Evolutionary conservation across 2,797 vertebrate genomes (phyloP).

Genomic region (Acipenser oxyrinchus): DNA sequence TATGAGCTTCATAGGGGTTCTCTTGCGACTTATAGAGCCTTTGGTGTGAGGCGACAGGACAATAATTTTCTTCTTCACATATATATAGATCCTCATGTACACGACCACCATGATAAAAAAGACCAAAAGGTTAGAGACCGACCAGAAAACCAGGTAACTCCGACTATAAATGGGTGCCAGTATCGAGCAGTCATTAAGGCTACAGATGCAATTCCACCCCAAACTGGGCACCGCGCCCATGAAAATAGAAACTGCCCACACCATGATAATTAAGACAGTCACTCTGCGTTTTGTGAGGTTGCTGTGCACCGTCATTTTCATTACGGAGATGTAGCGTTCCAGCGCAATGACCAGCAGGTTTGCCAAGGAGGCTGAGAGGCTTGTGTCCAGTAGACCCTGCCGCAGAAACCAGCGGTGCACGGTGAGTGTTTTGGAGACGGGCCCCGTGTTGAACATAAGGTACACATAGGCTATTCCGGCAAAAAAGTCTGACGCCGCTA

Average conservation of each 20-base stretch:
- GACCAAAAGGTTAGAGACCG: conserved; percentile 75
- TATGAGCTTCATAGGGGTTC: conserved; percentile 88
- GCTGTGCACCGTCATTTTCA: conserved; percentile 87
- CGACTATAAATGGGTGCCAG: conserved; percentile 88
- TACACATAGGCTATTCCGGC: conserved; percentile 92
- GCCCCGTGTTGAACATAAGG: conserved; percentile 92
- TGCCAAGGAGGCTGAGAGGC: conserved; percentile 83
- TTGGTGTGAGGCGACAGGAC: conserved; percentile 72
- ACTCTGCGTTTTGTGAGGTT: conserved; percentile 89
- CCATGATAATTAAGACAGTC: conserved; percentile 76
- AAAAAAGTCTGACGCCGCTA: conserved; percentile 91
- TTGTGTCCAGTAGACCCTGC: conserved; percentile 85
- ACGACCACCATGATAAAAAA: conserved; percentile 88
- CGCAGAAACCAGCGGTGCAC: conserved; percentile 85
- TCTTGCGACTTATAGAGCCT: conserved; percentile 81
- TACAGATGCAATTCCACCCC: conserved; percentile 95
- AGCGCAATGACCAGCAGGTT: conserved; percentile 89
- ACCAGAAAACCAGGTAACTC: conserved; percentile 94
- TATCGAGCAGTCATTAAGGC: conserved; percentile 72
- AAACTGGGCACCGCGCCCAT: conserved; percentile 88
- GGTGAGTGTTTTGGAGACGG: conserved; percentile 64
- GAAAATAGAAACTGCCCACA: conserved; percentile 86
- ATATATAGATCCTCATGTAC: conserved; percentile 86
- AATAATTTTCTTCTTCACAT: conserved; percentile 82
- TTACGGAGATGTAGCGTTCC: conserved; percentile 88